A percentile compares a stretch with the other conserved stretches of the same genome.
phyloP scores from a whole-genome alignment of 2,113 vertebrate species.

The Eolophus roseicapilla region DNA sequence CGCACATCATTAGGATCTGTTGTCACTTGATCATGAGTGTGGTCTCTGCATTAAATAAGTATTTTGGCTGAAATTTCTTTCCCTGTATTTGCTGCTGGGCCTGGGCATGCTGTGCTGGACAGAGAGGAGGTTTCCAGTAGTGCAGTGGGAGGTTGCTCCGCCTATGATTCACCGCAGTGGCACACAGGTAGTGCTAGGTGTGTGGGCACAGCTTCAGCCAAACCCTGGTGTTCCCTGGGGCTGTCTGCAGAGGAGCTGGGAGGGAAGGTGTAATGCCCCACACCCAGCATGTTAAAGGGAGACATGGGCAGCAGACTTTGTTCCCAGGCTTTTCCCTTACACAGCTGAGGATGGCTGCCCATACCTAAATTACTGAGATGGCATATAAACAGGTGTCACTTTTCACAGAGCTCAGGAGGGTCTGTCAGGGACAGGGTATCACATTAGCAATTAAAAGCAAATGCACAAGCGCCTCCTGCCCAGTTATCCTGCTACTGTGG shows the following conservation, averaged over 20 bases:
- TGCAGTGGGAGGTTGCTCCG: accelerated
- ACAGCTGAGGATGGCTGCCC: neutral
- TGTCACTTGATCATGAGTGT: neutral
- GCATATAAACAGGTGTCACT: neutral
- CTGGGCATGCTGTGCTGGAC: neutral
- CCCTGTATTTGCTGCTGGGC: neutral
- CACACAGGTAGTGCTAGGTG: neutral
- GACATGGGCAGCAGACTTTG: neutral
- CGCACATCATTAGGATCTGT: neutral
- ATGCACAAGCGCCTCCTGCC: neutral
- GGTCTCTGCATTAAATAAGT: neutral
- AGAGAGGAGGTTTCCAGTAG: neutral
- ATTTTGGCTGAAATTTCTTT: neutral
- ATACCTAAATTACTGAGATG: neutral
- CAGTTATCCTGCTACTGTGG: neutral
- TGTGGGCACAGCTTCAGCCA: neutral
- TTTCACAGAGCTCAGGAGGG: neutral
- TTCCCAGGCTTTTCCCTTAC: neutral
- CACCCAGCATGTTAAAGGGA: neutral
- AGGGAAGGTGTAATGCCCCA: neutral
- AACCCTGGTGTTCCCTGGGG: neutral
- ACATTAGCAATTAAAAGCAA: neutral
- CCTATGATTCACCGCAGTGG: neutral
- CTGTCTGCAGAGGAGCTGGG: neutral
- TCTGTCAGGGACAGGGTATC: neutral